Evolutionary conservation across 2,888 invertebrate species (phyloP).

Genomic region (Synanthedon andrenaeformis): DNA sequence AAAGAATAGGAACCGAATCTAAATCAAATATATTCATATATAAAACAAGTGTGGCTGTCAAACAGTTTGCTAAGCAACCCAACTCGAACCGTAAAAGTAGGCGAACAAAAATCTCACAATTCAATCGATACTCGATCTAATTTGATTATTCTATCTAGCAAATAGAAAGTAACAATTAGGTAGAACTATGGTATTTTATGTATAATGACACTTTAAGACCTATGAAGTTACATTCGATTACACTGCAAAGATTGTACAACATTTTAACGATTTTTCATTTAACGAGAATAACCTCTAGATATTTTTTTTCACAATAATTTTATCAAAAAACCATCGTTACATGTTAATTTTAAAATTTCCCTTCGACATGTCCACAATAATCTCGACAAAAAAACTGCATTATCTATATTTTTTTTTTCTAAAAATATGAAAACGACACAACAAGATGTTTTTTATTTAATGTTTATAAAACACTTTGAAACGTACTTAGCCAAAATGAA

Average conservation of each 20-base stretch:
- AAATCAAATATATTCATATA: too few relatives aligned
- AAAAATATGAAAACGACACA: slow-evolving; percentile 66
- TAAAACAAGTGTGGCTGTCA: too few relatives aligned
- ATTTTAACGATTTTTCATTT: slow-evolving; percentile 41
- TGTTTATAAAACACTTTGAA: slow-evolving; percentile 45
- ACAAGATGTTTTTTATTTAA: slow-evolving; percentile 46
- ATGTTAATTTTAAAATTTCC: slow-evolving; percentile 38
- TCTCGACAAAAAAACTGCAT: slow-evolving; percentile 43
- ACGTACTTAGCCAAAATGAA: slow-evolving; percentile 50
- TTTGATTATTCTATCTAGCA: slow-evolving; percentile 70
- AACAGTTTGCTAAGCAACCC: too few relatives aligned
- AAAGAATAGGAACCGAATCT: too few relatives aligned
- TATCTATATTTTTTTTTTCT: slow-evolving; percentile 43
- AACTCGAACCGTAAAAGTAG: too few relatives aligned
- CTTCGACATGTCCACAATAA: slow-evolving; percentile 27
- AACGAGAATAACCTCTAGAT: slow-evolving; percentile 51
- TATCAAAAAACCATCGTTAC: slow-evolving; percentile 44
- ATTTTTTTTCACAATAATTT: slow-evolving; percentile 48
- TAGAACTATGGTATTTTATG: slow-evolving; percentile 59
- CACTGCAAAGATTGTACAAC: slow-evolving; percentile 56
- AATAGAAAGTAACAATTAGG: slow-evolving; percentile 70
- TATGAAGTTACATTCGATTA: slow-evolving; percentile 48
- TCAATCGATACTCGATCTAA: slow-evolving; percentile 55
- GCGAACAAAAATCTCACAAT: not conserved
- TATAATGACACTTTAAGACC: slow-evolving; percentile 36